phyloP scores from a whole-genome alignment of 2,888 invertebrate genomes.

The Cerastoderma edule region DNA sequence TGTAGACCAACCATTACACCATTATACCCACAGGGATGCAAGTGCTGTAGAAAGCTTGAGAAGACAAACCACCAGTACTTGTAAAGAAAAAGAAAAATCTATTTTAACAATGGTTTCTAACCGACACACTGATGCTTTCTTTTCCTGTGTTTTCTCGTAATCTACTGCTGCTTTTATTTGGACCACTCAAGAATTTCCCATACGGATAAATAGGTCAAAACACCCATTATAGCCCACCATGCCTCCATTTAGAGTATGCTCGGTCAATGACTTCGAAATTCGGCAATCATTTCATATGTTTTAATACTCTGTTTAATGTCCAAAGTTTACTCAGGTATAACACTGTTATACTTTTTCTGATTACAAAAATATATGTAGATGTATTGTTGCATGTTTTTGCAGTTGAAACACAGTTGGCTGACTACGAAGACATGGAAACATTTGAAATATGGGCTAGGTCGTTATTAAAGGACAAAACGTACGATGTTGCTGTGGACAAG shows the following conservation, averaged over 20 bases:
- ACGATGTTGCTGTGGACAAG: conserved; percentile 39
- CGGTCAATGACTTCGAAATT: neutral
- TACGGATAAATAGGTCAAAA: no score
- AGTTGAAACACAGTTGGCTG: conserved; percentile 41
- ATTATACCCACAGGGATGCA: no score
- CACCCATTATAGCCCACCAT: no score
- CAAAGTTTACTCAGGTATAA: neutral
- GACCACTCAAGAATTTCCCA: no score
- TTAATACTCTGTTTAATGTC: neutral
- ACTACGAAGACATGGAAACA: conserved; percentile 44
- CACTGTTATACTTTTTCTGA: neutral
- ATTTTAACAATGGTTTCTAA: no score
- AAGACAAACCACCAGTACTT: no score
- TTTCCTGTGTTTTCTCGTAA: no score
- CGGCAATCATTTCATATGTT: neutral
- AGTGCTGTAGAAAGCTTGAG: no score
- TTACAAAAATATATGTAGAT: neutral
- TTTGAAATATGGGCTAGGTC: conserved; percentile 47
- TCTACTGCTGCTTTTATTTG: no score
- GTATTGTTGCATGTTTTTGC: neutral
- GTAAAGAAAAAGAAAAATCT: no score
- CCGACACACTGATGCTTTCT: no score
- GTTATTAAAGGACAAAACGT: conserved; percentile 21
- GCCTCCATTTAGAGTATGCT: neutral
- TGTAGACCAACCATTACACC: no score